These are phyloP conservation scores for Drosophila sordidula DNA, from an alignment of 2,888 invertebrate genomes.

Conservation along the genomic window DNA sequence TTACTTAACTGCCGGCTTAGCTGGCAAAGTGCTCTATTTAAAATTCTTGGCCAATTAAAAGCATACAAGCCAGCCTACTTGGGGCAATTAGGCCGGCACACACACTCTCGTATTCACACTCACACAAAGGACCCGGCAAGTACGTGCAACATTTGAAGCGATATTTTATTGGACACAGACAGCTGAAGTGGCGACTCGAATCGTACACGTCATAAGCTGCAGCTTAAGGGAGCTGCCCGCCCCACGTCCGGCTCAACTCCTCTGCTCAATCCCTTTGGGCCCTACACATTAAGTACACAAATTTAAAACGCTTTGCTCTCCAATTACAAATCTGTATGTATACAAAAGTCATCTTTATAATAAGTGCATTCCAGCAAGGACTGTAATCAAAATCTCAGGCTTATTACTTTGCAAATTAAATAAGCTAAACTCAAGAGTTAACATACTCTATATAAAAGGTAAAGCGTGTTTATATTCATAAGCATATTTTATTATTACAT, in stretches of 20 bases:
- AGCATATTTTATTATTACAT: too few species aligned
- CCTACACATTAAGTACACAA: conserved; percentile 30
- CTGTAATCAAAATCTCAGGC: conserved; percentile 55
- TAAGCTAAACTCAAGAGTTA: conserved; percentile 1
- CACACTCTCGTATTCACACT: conserved; percentile 1
- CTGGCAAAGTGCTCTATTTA: conserved; percentile 40
- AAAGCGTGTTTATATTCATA: too few species aligned
- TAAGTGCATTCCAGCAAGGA: conserved; percentile 31
- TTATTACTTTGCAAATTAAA: conserved; percentile 36
- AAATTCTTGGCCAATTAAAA: conserved; percentile 64
- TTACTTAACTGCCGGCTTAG: conserved; percentile 20
- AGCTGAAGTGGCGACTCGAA: conserved; percentile 44
- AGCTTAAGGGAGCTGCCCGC: background rate
- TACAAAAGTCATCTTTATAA: conserved; percentile 37
- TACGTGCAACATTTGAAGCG: conserved; percentile 69
- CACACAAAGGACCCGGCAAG: conserved; percentile 49
- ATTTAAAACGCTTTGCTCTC: conserved; percentile 53
- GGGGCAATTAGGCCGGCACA: conserved; percentile 49
- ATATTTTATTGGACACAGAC: conserved; percentile 64
- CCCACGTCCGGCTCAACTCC: conserved; percentile 20
- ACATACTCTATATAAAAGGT: background rate
- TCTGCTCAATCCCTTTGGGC: conserved; percentile 55
- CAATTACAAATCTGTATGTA: conserved; percentile 53
- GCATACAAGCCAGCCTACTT: conserved; percentile 46
- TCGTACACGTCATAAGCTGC: conserved; percentile 62